Conservation (phyloP, 2,888 invertebrate genomes). For the Euzetes globulus region DNA sequence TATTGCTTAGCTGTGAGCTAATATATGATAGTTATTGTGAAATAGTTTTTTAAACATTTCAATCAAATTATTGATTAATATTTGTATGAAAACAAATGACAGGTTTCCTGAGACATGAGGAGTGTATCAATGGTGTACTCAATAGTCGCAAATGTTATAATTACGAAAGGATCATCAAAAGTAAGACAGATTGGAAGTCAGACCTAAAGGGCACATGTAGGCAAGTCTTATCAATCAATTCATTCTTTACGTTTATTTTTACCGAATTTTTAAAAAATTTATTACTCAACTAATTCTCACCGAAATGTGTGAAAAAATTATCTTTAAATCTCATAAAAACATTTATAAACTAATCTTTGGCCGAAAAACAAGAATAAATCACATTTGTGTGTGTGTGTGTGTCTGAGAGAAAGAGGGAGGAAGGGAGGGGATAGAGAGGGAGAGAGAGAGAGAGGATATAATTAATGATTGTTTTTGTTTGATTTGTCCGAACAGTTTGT, state of each 20-base stretch:
- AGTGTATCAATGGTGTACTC: constrained; percentile 26
- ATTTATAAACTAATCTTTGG: neutral
- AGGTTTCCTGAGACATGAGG: constrained; percentile 31
- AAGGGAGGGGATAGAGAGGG: too few relatives aligned
- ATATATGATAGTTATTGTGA: too few relatives aligned
- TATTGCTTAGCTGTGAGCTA: too few relatives aligned
- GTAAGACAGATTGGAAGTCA: constrained; percentile 4
- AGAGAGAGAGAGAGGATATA: too few relatives aligned
- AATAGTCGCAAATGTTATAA: neutral
- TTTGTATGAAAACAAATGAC: neutral
- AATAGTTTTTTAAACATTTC: too few relatives aligned
- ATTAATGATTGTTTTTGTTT: too few relatives aligned
- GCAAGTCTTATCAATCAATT: constrained; percentile 16
- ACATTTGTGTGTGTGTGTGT: too few relatives aligned
- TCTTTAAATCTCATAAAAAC: neutral
- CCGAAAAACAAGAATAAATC: too few relatives aligned
- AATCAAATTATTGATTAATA: too few relatives aligned
- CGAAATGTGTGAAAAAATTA: too few relatives aligned
- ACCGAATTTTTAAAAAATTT: neutral
- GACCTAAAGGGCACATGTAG: constrained; percentile 9
- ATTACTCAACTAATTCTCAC: neutral
- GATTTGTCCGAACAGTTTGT: constrained; percentile 5
- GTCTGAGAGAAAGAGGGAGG: too few relatives aligned
- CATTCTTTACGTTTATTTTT: neutral
- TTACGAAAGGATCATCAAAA: constrained; percentile 20